Base-by-base conservation (phyloP, 2,797 vertebrate genomes). In the Anisognathus igniventris region DNA sequence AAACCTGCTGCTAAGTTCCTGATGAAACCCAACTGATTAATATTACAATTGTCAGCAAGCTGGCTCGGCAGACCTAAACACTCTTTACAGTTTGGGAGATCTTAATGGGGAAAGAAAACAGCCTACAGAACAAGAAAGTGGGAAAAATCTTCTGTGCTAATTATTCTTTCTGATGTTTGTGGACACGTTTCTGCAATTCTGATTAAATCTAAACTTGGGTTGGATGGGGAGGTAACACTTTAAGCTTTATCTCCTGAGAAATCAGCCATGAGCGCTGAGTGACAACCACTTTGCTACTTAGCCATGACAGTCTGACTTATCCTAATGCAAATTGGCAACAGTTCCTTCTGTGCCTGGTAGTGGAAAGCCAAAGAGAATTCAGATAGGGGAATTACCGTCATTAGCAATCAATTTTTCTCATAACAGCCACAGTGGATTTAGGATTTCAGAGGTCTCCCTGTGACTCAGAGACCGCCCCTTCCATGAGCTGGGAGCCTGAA, bases 241-340 rank as follows among this genome's bases (percentile, higher is more conserved):
- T 68, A 65, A 75, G n/a, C 40, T 91, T 74, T 48, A 73, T 92
- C 95, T 94, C 88, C 93, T 93, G 95, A 95, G 66, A 75, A 95
- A 97, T 92, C 80, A 86, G 51, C 64, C 53, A 79, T 62, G 40
- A 78, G 25, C 1, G 3, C 45, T 72, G 61, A 70, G 30, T 88
- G 92, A 96, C 91, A 94, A 91, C 67, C 77, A 90, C 83, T 95
- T 86, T 95, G 77, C 91, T 82, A 82, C 79, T 93, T 96, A 93
- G 87, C 81, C 60, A 86, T 64, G 71, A 94, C 93, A 96, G 81
- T 62, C 76, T 93, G 65, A 92, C 83, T 78, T 70, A 86, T 5
- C 88, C 81, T 93, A 87, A 93, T 93, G 88, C 67, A 96, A 95
- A 87, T 24, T 77, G 76, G 92, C 94, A 96, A 90, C 66, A 84